These are phyloP conservation scores for Priocnemis perturbator DNA, from an alignment of 2,888 invertebrate species.

Conservation along the genomic window DNA sequence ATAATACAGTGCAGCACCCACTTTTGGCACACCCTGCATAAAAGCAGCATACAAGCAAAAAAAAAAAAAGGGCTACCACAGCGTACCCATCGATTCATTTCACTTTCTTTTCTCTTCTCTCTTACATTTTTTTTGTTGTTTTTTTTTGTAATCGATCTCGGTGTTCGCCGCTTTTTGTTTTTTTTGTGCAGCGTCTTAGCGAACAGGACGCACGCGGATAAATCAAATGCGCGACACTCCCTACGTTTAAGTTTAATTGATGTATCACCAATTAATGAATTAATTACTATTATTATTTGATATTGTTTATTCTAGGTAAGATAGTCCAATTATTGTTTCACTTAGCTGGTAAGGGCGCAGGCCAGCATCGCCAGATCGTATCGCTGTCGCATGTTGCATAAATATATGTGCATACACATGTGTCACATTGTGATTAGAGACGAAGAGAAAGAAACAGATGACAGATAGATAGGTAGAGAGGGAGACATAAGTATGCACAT, in stretches of 20 bases:
- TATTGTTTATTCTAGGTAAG: constrained; percentile 70
- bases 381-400: constrained; percentile 28
- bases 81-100: constrained; percentile 15
- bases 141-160: constrained; percentile 69
- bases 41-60: constrained; percentile 21
- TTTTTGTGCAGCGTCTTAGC: constrained; percentile 28
- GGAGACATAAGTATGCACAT: too few species aligned
- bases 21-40: too few species aligned
- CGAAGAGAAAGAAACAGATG: too few species aligned
- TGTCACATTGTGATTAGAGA: too few species aligned
- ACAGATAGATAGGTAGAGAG: too few species aligned
- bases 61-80: neutral
- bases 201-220: constrained; percentile 37
- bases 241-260: constrained; percentile 63
- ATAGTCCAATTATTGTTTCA: constrained; percentile 68
- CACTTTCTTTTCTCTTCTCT: constrained; percentile 3
- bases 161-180: constrained; percentile 55
- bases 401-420: too few species aligned
- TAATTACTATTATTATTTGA: constrained; percentile 64
- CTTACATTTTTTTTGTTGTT: constrained; percentile 51
- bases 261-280: constrained; percentile 59
- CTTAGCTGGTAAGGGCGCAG: constrained; percentile 66
- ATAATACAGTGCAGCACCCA: too few species aligned
- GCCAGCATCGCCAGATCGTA: constrained; percentile 66
- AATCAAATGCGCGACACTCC: constrained; percentile 44